Evolutionary conservation across 1,140 invertebrate genomes (phyloP).

Genomic region (Mya arenaria): DNA sequence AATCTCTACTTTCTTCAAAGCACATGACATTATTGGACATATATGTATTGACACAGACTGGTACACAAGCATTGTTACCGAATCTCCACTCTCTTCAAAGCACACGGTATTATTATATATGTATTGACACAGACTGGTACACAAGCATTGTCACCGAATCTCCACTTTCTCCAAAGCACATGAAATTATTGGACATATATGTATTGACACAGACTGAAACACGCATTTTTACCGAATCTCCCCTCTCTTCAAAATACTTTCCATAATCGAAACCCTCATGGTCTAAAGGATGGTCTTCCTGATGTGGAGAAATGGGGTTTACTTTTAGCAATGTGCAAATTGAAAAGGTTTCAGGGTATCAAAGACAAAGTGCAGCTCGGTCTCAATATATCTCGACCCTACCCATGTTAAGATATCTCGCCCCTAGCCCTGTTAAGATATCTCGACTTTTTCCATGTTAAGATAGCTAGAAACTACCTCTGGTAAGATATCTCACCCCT

Average conservation of each 20-base stretch:
- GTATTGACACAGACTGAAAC: too few relatives aligned
- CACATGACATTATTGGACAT: slow-evolving; percentile 18
- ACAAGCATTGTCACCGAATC: neutral
- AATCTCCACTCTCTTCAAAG: slow-evolving; percentile 17
- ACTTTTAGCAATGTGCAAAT: too few relatives aligned
- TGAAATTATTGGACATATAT: too few relatives aligned
- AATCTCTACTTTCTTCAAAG: slow-evolving; percentile 16
- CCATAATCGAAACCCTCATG: slow-evolving; percentile 40
- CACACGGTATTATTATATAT: slow-evolving; percentile 10
- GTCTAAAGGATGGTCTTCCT: slow-evolving; percentile 27
- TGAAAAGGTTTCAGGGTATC: too few relatives aligned
- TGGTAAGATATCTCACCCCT: too few relatives aligned
- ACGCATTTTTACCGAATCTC: slow-evolving; percentile 19
- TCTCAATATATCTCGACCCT: too few relatives aligned
- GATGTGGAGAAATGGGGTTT: too few relatives aligned
- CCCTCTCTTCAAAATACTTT: slow-evolving; percentile 22
- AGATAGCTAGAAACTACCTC: too few relatives aligned
- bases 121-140: neutral
- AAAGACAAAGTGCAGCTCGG: too few relatives aligned
- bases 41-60: neutral
- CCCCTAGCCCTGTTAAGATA: too few relatives aligned
- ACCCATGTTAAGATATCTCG: too few relatives aligned
- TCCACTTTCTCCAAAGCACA: neutral
- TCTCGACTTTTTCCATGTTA: too few relatives aligned
- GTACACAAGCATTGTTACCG: slow-evolving; percentile 20